Percentiles rank a stretch among this genome's conserved stretches.
Evolutionary conservation across 23 tunicate species (phyloP).

Genomic region (Ciona savignyi): DNA sequence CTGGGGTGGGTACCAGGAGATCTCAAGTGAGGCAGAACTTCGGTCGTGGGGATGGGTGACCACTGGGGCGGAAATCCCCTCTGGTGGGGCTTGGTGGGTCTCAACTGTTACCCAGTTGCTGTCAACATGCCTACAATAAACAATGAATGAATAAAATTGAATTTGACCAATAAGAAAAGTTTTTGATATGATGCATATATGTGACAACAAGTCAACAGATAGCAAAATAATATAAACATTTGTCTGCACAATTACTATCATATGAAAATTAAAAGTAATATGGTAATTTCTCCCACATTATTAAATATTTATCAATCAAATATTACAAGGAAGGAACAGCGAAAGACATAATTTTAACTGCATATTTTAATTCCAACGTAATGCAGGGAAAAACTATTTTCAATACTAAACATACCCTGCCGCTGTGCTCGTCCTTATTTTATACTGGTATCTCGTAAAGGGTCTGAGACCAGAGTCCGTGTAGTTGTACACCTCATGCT

Average conservation of each 20-base stretch:
- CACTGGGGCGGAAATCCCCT: conserved; percentile 40
- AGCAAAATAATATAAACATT: too few species aligned
- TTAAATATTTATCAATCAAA: too few species aligned
- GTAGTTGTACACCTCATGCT: conserved; percentile 37
- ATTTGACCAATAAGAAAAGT: neutral
- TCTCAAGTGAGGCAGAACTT: conserved; percentile 50
- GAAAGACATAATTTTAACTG: too few species aligned
- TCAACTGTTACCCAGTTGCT: conserved; percentile 84
- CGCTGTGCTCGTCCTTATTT: conserved; percentile 46
- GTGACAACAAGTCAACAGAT: too few species aligned
- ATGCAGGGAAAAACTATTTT: too few species aligned
- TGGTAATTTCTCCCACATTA: too few species aligned
- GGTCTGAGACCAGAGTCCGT: conserved; percentile 57
- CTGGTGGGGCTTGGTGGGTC: conserved; percentile 85
- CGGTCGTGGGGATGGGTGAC: conserved; percentile 28
- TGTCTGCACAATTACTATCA: too few species aligned
- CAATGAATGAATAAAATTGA: too few species aligned
- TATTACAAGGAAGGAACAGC: too few species aligned
- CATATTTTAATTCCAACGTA: too few species aligned
- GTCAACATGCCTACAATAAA: conserved; percentile 46
- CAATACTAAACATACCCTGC: conserved; percentile 92
- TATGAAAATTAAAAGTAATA: too few species aligned
- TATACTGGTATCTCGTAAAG: conserved; percentile 58
- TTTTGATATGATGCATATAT: too few species aligned
- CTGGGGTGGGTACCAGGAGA: conserved; percentile 67